A percentile compares a stretch with the other conserved stretches of the same genome.
These are phyloP conservation scores for Polyodon spathula DNA, from an alignment of 2,113 vertebrate species.

Conservation along the genomic window DNA sequence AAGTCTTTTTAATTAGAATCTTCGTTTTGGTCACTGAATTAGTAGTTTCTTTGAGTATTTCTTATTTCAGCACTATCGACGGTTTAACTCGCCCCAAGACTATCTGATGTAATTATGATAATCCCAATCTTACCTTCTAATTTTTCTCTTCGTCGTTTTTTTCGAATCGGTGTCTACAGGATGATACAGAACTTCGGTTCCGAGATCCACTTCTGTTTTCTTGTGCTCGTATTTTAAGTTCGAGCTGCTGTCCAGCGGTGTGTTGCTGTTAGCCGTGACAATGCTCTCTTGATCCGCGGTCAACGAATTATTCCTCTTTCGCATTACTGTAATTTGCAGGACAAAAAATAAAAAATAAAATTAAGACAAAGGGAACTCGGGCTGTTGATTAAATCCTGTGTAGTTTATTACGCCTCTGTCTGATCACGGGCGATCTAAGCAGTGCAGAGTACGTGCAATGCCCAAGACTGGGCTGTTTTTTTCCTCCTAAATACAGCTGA, in stretches of 20 bases:
- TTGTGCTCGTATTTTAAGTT: slow-evolving; percentile 51
- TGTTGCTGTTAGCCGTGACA: slow-evolving; percentile 30
- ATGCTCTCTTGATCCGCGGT: slow-evolving; percentile 52
- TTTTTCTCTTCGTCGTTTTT: slow-evolving; percentile 56
- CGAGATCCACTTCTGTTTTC: slow-evolving; percentile 23
- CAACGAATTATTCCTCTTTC: slow-evolving; percentile 64
- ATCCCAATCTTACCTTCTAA: slow-evolving; percentile 55
- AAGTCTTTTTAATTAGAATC: no score
- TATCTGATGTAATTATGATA: no score
- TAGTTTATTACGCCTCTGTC: no score
- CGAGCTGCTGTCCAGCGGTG: slow-evolving; percentile 51
- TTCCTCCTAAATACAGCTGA: slow-evolving; percentile 18
- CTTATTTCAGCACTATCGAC: no score
- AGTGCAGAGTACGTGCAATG: background rate
- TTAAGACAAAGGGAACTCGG: no score
- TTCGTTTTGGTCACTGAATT: no score
- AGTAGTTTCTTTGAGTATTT: no score
- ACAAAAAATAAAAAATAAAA: slow-evolving; percentile 1
- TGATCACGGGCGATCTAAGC: background rate
- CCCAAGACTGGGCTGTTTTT: slow-evolving; percentile 15
- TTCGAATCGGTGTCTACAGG: slow-evolving; percentile 26
- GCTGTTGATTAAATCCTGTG: no score
- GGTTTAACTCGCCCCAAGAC: no score
- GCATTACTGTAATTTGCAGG: slow-evolving; percentile 58
- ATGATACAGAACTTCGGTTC: slow-evolving; percentile 23